Evolutionary conservation across 2,797 vertebrate genomes (phyloP), one percentile per base, ranked within the genome.

Genomic region (Semotilus atromaculatus): DNA sequence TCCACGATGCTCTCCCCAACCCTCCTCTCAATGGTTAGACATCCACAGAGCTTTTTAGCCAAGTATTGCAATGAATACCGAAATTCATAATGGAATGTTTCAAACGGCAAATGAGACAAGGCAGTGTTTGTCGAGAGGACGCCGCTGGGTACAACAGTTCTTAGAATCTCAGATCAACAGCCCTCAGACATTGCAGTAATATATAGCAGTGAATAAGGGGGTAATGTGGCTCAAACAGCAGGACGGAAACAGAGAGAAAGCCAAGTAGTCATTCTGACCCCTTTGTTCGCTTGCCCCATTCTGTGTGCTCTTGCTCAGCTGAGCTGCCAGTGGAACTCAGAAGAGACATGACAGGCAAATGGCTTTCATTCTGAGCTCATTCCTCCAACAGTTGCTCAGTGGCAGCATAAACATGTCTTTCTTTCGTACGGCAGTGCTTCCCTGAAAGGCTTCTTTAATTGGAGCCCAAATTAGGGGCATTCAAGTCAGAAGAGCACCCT

Each of bases 391-490:
- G 85, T 75, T 55, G 83, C 92, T 92, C 92, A 86, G 91, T 88
- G 89, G 67, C 91, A 93, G 93, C 91, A 95, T 93, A 95, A 95
- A 93, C 93, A 93, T 94, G 93, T 93, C 93, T 95, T 95, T 95
- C 93, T 95, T 92, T 92, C 90, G 90, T 91, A 48, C 88, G 60
- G 82, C 80, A 23, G 92, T 92, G 93, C 87, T 89, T 86, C 89
- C 90, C 91, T 94, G 92, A 95, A 96, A 95, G 93, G 91, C 90
- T 91, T 90, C 93, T 95, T 94, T 95, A 95, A 95, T 94, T 94
- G 91, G 89, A 93, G 90, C 90, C 90, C 21, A 92, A 94, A 84
- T 92, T 92, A 94, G 92, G 90, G 89, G 86, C 73, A 87, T 89
- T 90, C 88, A 83, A 86, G 51, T 64, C 80, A 64, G 72, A 81